Percentiles rank a stretch among this genome's conserved stretches.
phyloP scores from a whole-genome alignment of 2,888 invertebrate genomes.

The Cancer borealis region DNA sequence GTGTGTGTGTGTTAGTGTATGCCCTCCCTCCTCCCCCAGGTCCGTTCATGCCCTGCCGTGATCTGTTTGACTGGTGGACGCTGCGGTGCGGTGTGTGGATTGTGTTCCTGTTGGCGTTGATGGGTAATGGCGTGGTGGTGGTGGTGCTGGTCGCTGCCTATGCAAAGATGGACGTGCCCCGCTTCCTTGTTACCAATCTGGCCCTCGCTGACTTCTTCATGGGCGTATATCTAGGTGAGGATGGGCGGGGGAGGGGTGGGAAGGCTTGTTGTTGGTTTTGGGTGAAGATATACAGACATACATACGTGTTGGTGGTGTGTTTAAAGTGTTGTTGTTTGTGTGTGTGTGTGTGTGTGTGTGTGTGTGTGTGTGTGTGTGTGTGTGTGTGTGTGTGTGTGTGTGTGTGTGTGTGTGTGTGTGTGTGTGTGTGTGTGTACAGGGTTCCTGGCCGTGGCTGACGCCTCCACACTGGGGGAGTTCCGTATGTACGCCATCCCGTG shows the following conservation, averaged over 20 bases:
- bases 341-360: constrained; percentile 80
- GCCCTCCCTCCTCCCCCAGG: constrained; percentile 81
- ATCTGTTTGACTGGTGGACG: constrained; percentile 99
- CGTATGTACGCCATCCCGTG: constrained; percentile 97
- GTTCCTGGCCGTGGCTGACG: constrained; percentile 96
- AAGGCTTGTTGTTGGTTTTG: background rate
- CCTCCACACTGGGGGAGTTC: constrained; percentile 96
- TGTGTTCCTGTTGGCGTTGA: constrained; percentile 95
- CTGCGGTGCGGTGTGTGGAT: constrained; percentile 98
- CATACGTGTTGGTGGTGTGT: constrained; percentile 77
- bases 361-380: constrained; percentile 80
- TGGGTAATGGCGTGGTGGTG: constrained; percentile 97
- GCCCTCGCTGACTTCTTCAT: constrained; percentile 98
- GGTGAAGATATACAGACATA: background rate
- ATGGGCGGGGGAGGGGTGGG: background rate
- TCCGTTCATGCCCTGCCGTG: constrained; percentile 96
- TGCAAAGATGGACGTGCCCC: constrained; percentile 96
- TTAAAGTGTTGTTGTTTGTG: too few species aligned
- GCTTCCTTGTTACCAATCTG: constrained; percentile 97
- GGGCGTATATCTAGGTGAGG: constrained; percentile 92
- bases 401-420: too few species aligned
- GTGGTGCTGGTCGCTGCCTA: constrained; percentile 94
- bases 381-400: constrained; percentile 80
- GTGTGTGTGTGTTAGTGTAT: background rate
- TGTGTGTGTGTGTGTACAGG: constrained; percentile 84